Evolutionary conservation across 2,113 vertebrate genomes (phyloP).

Genomic region (Oryzias celebensis): DNA sequence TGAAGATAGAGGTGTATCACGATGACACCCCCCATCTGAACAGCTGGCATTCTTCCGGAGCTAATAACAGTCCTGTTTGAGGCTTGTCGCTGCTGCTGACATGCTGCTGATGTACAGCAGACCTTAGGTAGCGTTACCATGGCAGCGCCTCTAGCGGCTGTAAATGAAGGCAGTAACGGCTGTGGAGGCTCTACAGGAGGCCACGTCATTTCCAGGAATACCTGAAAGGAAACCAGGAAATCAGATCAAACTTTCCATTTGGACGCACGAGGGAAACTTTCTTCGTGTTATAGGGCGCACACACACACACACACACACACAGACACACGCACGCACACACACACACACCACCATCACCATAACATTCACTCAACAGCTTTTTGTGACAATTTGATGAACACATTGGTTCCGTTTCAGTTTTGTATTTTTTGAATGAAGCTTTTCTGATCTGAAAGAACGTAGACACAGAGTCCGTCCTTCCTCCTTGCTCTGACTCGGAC

Average conservation of each 20-base stretch:
- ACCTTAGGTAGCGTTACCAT: slow-evolving; percentile 48
- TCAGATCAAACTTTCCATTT: background rate
- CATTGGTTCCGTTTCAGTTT: too few relatives aligned
- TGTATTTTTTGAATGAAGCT: too few relatives aligned
- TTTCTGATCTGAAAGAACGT: too few relatives aligned
- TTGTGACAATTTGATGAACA: too few relatives aligned
- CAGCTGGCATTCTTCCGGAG: too few relatives aligned
- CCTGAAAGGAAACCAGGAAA: slow-evolving; percentile 1
- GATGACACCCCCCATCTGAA: too few relatives aligned
- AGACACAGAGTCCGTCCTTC: too few relatives aligned
- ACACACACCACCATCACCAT: background rate
- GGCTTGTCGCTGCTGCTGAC: slow-evolving; percentile 58
- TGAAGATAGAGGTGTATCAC: too few relatives aligned
- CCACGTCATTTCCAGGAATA: slow-evolving; percentile 59
- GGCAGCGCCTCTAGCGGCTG: slow-evolving; percentile 33
- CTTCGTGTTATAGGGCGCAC: background rate
- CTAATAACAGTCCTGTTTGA: background rate
- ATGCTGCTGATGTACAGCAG: slow-evolving; percentile 50
- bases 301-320: slow-evolving; percentile 3
- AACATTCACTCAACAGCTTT: too few relatives aligned
- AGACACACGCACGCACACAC: slow-evolving; percentile 4
- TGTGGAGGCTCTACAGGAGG: slow-evolving; percentile 21
- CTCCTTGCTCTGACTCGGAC: too few relatives aligned
- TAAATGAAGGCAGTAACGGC: slow-evolving; percentile 4
- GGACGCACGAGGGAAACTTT: background rate